phyloP scores from a whole-genome alignment of 2,888 invertebrate species.

The Maniola hyperantus region DNA sequence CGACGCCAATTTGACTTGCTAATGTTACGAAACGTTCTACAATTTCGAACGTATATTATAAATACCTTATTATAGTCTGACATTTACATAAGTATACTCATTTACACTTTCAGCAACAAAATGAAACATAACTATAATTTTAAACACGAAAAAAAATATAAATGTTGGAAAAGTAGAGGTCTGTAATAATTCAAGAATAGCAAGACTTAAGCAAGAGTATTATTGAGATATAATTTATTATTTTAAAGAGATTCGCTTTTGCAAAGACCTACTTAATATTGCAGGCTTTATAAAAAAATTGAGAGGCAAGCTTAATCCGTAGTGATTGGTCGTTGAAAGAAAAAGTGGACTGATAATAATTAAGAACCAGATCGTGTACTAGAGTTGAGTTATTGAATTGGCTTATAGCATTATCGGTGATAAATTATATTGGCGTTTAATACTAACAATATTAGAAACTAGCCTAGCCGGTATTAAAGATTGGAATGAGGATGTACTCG shows the following conservation, averaged over 20 bases:
- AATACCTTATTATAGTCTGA: slow-evolving; percentile 7
- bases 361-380: slow-evolving; percentile 34
- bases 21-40: slow-evolving; percentile 41
- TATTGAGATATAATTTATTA: not conserved
- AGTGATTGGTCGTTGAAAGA: slow-evolving; percentile 35
- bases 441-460: slow-evolving; percentile 24
- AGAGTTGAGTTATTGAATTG: slow-evolving; percentile 36
- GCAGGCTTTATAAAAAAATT: slow-evolving; percentile 26
- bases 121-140: not conserved
- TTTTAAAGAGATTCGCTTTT: slow-evolving; percentile 1
- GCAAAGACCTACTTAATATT: slow-evolving; percentile 10
- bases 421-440: slow-evolving; percentile 40
- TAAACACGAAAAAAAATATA: not conserved
- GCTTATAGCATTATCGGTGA: slow-evolving; percentile 38
- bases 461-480: slow-evolving; percentile 15
- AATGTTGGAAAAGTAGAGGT: slow-evolving; percentile 1
- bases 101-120: slow-evolving; percentile 1
- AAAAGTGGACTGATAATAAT: slow-evolving; percentile 37
- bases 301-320: slow-evolving; percentile 31
- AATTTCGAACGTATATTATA: slow-evolving; percentile 30
- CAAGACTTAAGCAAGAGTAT: not conserved
- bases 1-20: slow-evolving; percentile 44
- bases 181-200: not conserved
- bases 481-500: not conserved
- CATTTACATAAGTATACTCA: not conserved